Base-by-base conservation (phyloP, 2,888 invertebrate genomes). In the Synanthedon andrenaeformis region DNA sequence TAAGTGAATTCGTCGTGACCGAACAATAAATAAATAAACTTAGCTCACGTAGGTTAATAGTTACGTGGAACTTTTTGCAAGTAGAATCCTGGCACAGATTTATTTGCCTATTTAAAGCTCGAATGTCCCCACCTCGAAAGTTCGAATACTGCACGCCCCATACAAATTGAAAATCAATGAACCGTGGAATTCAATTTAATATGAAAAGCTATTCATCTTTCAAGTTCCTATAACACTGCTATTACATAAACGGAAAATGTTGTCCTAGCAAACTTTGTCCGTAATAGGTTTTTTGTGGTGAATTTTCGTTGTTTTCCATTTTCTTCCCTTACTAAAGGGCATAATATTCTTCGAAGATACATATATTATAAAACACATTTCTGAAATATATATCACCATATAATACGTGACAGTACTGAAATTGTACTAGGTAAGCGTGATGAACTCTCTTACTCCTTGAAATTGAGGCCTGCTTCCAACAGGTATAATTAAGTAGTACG, bases 161-260 rank as follows among this genome's bases (percentile, higher is more conserved):
- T 76, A 74, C 79, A 81, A 83, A 84, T 83, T 81, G 83, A 84
- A 85, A 85, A 82, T 82, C 82, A 84, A 82, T 82, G 80, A 81
- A 80, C 79, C 77, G 65, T 68, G 72, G 72, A 71, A 79, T 76
- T 74, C 76, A 76, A 79, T 82, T 79, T 79, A 73, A 79, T 81
- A 79, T 77, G 72, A 78, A 79, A 76, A 74, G 70, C 78, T 73
- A 79, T 81, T 79, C 76, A 70, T 76, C 72, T 79, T 45, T 74
- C 69, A 66, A 67, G 64, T 67, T 62, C 61, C 59, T 65, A 51
- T 56, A 54, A 56, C 58, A 58, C 54, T 56, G 58, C 56, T 57
- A 57, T 58, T 58, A 58, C 57, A 52, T 59, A 58, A 58, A 57
- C 57, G 55, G 57, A 58, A 61, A 61, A 58, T 62, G 62, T 59